Percentiles rank a stretch among this genome's conserved stretches.
Evolutionary conservation across 2,113 vertebrate species (phyloP).

Genomic region (Erpornis zantholeuca): DNA sequence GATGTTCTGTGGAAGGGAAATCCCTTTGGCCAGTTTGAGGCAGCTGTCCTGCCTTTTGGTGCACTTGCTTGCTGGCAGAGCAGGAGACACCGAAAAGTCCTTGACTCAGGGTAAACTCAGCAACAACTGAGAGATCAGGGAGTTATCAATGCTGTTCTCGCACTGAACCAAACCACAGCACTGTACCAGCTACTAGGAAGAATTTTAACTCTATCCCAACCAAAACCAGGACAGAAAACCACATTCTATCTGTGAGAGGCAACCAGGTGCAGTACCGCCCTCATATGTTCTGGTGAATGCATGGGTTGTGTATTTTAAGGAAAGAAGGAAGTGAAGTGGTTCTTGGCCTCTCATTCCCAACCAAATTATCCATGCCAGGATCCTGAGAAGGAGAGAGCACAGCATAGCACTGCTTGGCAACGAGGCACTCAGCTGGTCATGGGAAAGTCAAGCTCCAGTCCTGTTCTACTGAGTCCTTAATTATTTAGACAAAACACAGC

Average conservation of each 20-base stretch:
- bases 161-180: neutral
- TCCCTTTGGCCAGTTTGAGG: neutral
- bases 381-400: neutral
- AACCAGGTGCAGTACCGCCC: neutral
- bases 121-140: neutral
- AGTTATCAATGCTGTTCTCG: neutral
- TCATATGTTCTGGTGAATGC: neutral
- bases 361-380: neutral
- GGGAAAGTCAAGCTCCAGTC: neutral
- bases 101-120: neutral
- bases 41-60: neutral
- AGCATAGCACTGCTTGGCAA: neutral
- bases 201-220: neutral
- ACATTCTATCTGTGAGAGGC: neutral
- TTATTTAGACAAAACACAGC: neutral
- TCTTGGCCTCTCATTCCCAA: neutral
- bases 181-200: neutral
- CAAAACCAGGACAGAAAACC: neutral
- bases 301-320: neutral
- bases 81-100: neutral
- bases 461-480: neutral
- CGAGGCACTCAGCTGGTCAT: accelerated
- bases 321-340: neutral
- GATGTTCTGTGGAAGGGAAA: neutral
- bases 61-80: neutral